Conservation (phyloP, 2,888 invertebrate genomes). For the Heliconius ismenius region DNA sequence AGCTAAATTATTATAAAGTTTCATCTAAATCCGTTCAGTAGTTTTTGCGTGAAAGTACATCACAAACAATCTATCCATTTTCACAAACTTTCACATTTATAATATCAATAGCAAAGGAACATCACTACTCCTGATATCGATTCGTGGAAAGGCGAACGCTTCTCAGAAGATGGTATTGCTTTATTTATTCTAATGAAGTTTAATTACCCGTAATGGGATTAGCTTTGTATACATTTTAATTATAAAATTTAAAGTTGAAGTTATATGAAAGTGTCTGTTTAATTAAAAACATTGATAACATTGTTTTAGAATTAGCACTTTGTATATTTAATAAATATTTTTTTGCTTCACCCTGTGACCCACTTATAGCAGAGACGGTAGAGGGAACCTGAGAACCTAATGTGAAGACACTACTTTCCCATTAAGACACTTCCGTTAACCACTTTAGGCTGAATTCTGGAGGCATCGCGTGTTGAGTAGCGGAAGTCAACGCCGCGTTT, state of each 20-base stretch:
- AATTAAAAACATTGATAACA: slow-evolving; percentile 10
- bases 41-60: background rate
- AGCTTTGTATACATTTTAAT: slow-evolving; percentile 13
- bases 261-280: slow-evolving; percentile 2
- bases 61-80: background rate
- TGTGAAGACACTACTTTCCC: no score
- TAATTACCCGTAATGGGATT: slow-evolving; percentile 15
- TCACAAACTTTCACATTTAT: no score
- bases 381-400: background rate
- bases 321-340: background rate
- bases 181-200: slow-evolving; percentile 15
- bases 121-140: background rate
- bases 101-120: background rate
- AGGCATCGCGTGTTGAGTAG: no score
- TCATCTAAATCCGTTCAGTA: background rate
- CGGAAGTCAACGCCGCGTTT: no score
- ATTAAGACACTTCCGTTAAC: no score
- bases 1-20: background rate
- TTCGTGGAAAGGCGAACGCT: background rate
- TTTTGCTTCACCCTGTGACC: background rate
- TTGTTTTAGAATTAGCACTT: slow-evolving; percentile 7
- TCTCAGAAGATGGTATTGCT: background rate
- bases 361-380: background rate
- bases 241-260: slow-evolving; percentile 8
- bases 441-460: no score